Conservation (phyloP, 1,140 invertebrate species). For the Leptopilina boulardi region DNA sequence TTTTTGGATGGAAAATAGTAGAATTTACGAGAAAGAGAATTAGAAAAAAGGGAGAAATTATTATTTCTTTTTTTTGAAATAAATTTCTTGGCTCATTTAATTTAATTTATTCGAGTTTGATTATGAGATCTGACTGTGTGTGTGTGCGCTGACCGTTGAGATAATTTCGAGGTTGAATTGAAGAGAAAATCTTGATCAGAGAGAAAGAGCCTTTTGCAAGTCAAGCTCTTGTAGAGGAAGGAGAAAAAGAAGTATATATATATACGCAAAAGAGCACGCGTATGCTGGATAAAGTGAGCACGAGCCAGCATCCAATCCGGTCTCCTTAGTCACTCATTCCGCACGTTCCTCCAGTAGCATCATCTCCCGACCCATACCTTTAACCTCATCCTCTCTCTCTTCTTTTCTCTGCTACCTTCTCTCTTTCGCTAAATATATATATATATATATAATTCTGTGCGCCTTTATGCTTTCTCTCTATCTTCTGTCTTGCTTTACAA, state of each 20-base stretch:
- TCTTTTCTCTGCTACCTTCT: neutral
- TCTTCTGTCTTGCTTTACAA: neutral
- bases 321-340: constrained; percentile 29
- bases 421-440: neutral
- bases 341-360: constrained; percentile 25
- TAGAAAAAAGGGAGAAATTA: no score
- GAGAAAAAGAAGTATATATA: neutral
- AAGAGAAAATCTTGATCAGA: no score
- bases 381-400: constrained; percentile 11
- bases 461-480: constrained; percentile 5
- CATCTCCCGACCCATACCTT: constrained; percentile 15
- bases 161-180: no score
- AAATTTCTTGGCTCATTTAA: no score
- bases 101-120: no score
- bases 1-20: no score
- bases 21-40: no score
- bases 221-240: neutral
- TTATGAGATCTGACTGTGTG: no score
- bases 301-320: constrained; percentile 19
- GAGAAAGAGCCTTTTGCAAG: no score
- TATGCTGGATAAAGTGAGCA: constrained; percentile 21
- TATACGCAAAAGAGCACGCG: constrained; percentile 5
- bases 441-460: neutral
- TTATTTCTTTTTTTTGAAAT: no score
- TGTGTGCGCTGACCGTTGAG: no score